Evolutionary conservation across 1,140 invertebrate species (phyloP).

Genomic region (Sogatella furcifera): DNA sequence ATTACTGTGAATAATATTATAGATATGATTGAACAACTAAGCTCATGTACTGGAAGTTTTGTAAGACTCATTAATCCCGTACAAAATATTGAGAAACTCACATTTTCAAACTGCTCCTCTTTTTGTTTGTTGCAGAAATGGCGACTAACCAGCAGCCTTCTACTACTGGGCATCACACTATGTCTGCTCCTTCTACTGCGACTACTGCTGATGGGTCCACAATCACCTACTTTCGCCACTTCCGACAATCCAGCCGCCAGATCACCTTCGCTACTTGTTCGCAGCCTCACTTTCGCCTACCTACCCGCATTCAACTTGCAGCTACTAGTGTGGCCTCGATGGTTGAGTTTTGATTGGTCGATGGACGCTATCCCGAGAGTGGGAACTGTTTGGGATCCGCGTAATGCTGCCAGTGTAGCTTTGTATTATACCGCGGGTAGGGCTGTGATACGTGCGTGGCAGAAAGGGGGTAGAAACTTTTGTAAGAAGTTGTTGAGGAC

Average conservation of each 20-base stretch:
- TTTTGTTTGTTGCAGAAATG: conserved; percentile 45
- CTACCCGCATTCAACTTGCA: conserved; percentile 78
- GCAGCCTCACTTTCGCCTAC: conserved; percentile 75
- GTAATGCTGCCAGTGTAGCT: conserved; percentile 57
- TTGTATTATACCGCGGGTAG: conserved; percentile 44
- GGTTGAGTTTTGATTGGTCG: conserved; percentile 89
- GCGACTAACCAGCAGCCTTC: conserved; percentile 44
- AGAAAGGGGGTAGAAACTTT: background rate
- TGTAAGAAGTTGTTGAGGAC: background rate
- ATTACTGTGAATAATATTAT: too few relatives aligned
- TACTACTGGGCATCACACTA: conserved; percentile 44
- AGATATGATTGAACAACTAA: too few relatives aligned
- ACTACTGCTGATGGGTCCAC: conserved; percentile 47
- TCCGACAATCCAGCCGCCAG: conserved; percentile 85
- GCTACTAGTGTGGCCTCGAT: conserved; percentile 68
- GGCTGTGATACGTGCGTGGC: background rate
- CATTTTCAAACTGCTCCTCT: too few relatives aligned
- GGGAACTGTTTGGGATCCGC: conserved; percentile 53
- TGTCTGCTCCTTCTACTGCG: conserved; percentile 46
- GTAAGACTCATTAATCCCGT: too few relatives aligned
- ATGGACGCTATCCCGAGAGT: conserved; percentile 86
- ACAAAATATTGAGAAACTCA: background rate
- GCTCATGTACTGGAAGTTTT: too few relatives aligned
- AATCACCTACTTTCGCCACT: conserved; percentile 66
- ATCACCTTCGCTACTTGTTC: conserved; percentile 53